phyloP scores from a whole-genome alignment of 2,113 vertebrate species.

The Porphyrio hochstetteri region DNA sequence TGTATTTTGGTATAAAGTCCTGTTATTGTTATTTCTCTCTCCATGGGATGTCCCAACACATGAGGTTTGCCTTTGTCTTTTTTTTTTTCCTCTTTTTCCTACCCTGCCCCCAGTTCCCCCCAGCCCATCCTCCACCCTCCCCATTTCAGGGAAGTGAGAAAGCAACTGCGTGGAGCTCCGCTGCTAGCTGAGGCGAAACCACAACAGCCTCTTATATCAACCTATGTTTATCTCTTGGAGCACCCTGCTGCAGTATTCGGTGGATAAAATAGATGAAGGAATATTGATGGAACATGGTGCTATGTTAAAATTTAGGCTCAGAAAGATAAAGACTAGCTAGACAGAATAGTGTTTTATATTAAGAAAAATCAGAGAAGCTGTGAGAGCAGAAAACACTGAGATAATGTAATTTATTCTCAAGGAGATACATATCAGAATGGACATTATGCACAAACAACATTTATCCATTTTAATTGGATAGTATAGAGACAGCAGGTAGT shows the following conservation, averaged over 20 bases:
- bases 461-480: neutral
- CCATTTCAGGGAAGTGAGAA: no score
- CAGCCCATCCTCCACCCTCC: no score
- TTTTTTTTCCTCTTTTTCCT: no score
- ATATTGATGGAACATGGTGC: neutral
- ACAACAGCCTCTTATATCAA: neutral
- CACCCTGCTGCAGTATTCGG: neutral
- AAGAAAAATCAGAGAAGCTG: neutral
- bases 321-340: neutral
- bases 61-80: no score
- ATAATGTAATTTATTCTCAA: neutral
- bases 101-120: no score
- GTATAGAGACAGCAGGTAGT: neutral
- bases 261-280: neutral
- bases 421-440: neutral
- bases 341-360: neutral
- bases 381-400: neutral
- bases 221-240: neutral
- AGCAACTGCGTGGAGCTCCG: no score
- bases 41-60: no score
- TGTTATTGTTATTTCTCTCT: no score
- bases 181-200: no score
- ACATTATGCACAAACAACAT: neutral
- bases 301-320: neutral
- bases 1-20: no score